Percentiles rank a stretch among this genome's conserved stretches.
Conservation (phyloP, 2,888 invertebrate species). For the Cantharis rufa region DNA sequence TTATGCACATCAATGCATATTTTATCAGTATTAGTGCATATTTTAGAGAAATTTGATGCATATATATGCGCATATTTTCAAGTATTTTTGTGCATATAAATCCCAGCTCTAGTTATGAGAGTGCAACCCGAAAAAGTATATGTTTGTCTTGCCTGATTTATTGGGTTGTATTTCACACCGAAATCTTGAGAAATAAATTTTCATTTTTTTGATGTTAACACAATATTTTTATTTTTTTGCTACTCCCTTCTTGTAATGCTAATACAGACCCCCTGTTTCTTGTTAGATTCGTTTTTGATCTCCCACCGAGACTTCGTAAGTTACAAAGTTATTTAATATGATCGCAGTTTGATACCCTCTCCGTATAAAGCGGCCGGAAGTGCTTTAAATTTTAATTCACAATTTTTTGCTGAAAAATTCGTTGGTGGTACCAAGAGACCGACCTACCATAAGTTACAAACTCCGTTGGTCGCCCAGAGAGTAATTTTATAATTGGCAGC, state of each 20-base stretch:
- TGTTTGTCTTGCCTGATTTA: background rate
- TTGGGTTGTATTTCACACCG: background rate
- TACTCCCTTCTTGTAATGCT: background rate
- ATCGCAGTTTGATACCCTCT: background rate
- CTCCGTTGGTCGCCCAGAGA: background rate
- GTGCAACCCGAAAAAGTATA: background rate
- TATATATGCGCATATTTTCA: no score
- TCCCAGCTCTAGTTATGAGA: no score
- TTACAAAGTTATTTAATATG: background rate
- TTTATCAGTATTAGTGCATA: no score
- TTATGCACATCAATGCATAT: no score
- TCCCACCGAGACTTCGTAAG: background rate
- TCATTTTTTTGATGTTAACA: background rate
- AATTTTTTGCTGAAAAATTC: background rate
- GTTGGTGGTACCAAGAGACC: background rate
- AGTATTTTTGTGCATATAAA: no score
- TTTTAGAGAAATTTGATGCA: no score
- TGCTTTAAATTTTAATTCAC: background rate
- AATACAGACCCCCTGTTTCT: background rate
- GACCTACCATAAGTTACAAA: background rate
- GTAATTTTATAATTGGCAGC: background rate
- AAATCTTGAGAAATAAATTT: background rate
- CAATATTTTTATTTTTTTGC: background rate
- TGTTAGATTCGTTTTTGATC: background rate
- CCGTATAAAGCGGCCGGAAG: background rate